Evolutionary conservation across 1,140 invertebrate species (phyloP), one percentile per base, ranked within the genome.

Genomic region (Drosophila kepulauana): DNA sequence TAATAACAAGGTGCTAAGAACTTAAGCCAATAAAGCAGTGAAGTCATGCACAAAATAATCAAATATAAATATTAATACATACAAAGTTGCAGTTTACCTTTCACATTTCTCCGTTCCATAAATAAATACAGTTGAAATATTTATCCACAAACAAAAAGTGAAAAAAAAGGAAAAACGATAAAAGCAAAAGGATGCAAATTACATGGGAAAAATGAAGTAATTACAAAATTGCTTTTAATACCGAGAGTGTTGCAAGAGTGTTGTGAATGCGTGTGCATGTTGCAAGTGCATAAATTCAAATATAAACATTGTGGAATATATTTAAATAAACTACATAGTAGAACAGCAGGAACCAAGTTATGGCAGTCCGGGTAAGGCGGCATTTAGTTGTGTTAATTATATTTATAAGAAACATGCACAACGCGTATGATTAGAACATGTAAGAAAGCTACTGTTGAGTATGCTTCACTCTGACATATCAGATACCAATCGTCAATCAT

Each of bases 321-420:
- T 7, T 57, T 41, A 13, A 20, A 30, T 15, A 35, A 25, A 25
- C 20, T n/a, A 54, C n/a, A 28, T 1, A 74, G 11, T 20, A 35
- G 8, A 67, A 41, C 25, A 38, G 49, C 30, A 28, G 48, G 45
- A 38, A n/a, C 30, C 57, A 68, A 66, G 74, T 86, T 84, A 80
- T 82, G 63, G 25, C 46, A 45, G 57, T 1, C 15, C 16, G 49
- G 77, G 64, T 73, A 72, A 82, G 66, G 45, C 33, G 4, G 30
- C 28, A 38, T 46, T 57, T 57, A 73, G 57, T 25, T 25, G 3
- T 25, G 20, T 63, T 48, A 76, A 66, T 56, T 48, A 51, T 54
- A 20, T 54, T 46, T 61, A 59, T 61, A 75, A 65, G 56, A 48
- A 51, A 63, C 10, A 64, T 52, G 52, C 54, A 33, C 41, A 25